phyloP scores from a whole-genome alignment of 2,888 invertebrate genomes.

The Catocala nupta region DNA sequence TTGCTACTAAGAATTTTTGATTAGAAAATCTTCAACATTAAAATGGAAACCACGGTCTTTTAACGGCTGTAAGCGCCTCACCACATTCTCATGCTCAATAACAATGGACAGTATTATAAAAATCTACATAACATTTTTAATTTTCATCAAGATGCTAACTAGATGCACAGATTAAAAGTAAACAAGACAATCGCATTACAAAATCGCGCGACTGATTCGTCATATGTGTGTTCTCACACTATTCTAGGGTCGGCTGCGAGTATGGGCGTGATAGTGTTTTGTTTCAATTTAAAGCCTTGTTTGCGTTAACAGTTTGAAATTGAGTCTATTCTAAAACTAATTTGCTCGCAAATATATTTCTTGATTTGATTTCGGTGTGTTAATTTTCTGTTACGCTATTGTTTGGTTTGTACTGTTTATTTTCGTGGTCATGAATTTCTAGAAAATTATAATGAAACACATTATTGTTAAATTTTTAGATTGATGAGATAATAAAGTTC shows the following conservation, averaged over 20 bases:
- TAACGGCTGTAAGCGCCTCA: too few relatives aligned
- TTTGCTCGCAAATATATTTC: conserved; percentile 46
- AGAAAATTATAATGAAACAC: too few relatives aligned
- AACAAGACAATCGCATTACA: conserved; percentile 28
- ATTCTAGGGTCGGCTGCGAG: conserved; percentile 33
- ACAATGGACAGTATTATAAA: too few relatives aligned
- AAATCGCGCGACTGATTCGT: conserved; percentile 30
- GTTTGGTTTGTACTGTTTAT: conserved; percentile 33
- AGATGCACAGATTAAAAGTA: conserved; percentile 2
- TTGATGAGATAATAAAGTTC: too few relatives aligned
- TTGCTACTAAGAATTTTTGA: too few relatives aligned
- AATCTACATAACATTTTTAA: too few relatives aligned
- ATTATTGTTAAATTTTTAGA: too few relatives aligned
- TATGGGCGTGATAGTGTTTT: conserved; percentile 49
- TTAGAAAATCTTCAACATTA: too few relatives aligned
- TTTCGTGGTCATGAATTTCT: conserved; percentile 4
- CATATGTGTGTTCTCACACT: conserved; percentile 41
- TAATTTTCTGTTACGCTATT: conserved; percentile 46
- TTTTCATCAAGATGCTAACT: not conserved
- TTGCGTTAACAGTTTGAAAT: conserved; percentile 51
- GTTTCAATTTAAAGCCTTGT: conserved; percentile 58
- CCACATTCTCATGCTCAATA: too few relatives aligned
- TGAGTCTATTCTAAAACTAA: conserved; percentile 48
- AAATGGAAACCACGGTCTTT: too few relatives aligned
- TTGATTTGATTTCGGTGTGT: conserved; percentile 44